Evolutionary conservation across 2,113 vertebrate genomes (phyloP).

Genomic region (Engystomops pustulosus): DNA sequence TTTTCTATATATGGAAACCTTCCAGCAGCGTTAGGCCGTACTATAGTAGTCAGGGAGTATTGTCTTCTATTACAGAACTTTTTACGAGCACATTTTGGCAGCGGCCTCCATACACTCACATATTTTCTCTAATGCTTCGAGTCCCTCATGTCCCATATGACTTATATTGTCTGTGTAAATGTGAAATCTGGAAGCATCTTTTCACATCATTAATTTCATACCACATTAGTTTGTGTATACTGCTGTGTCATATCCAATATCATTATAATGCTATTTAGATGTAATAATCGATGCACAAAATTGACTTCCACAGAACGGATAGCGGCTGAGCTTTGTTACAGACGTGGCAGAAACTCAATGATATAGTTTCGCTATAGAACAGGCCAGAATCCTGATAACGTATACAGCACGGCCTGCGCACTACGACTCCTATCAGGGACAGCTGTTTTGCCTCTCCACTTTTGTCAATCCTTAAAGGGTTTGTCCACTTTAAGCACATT

Average conservation of each 20-base stretch:
- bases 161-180: slow-evolving; percentile 7
- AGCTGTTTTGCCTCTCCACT: too few relatives aligned
- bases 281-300: slow-evolving; percentile 31
- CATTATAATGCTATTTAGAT: slow-evolving; percentile 22
- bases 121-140: not conserved
- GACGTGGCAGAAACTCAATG: slow-evolving; percentile 18
- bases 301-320: slow-evolving; percentile 1
- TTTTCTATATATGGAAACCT: too few relatives aligned
- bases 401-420: too few relatives aligned
- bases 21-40: too few relatives aligned
- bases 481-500: too few relatives aligned
- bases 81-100: not conserved
- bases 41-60: not conserved
- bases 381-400: not conserved
- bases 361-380: not conserved
- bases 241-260: slow-evolving; percentile 36
- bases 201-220: slow-evolving; percentile 5
- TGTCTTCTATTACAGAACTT: not conserved
- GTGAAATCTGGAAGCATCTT: not conserved
- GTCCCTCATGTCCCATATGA: not conserved
- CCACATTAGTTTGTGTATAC: slow-evolving; percentile 21
- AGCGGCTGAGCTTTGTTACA: not conserved
- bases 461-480: too few relatives aligned
- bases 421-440: too few relatives aligned
- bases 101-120: not conserved